Evolutionary conservation across 2,797 vertebrate genomes (phyloP).

Genomic region (Brachymystax lenok): DNA sequence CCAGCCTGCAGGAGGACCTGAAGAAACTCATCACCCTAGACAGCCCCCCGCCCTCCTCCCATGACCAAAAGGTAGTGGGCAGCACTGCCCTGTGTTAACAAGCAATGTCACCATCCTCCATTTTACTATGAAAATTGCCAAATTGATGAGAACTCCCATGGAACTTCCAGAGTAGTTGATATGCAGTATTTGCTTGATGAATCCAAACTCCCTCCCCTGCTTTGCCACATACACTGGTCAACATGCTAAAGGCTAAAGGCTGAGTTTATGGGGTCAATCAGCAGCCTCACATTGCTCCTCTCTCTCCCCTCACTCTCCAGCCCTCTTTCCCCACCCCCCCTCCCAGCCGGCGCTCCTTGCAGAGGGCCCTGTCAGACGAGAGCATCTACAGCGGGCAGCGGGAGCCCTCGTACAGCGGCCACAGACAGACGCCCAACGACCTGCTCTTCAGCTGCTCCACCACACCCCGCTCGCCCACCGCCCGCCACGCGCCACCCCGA

Average conservation of each 20-base stretch:
- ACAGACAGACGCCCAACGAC: conserved; percentile 82
- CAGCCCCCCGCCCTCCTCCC: conserved; percentile 85
- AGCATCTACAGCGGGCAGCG: conserved; percentile 95
- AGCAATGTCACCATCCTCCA: background rate
- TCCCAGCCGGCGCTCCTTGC: conserved; percentile 84
- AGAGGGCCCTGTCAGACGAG: conserved; percentile 95
- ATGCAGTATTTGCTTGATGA: background rate
- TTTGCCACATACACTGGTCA: too few species aligned
- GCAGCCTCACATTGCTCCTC: background rate
- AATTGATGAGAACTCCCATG: too few species aligned
- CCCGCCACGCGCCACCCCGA: conserved; percentile 78
- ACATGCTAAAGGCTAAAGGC: too few species aligned
- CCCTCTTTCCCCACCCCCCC: conserved; percentile 84
- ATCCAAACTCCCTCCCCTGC: background rate
- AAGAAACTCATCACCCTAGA: conserved; percentile 95
- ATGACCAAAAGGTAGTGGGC: conserved; percentile 85
- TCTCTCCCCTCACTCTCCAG: conserved; percentile 66
- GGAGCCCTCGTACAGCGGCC: conserved; percentile 70
- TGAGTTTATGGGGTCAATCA: conserved; percentile 23
- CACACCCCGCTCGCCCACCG: conserved; percentile 85
- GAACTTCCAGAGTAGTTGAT: background rate
- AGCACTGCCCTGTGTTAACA: background rate
- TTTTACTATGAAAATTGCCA: too few species aligned
- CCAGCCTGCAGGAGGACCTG: conserved; percentile 91
- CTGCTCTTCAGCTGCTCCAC: conserved; percentile 92